Base-by-base conservation (phyloP, 2,113 vertebrate genomes). In the Colaptes auratus region DNA sequence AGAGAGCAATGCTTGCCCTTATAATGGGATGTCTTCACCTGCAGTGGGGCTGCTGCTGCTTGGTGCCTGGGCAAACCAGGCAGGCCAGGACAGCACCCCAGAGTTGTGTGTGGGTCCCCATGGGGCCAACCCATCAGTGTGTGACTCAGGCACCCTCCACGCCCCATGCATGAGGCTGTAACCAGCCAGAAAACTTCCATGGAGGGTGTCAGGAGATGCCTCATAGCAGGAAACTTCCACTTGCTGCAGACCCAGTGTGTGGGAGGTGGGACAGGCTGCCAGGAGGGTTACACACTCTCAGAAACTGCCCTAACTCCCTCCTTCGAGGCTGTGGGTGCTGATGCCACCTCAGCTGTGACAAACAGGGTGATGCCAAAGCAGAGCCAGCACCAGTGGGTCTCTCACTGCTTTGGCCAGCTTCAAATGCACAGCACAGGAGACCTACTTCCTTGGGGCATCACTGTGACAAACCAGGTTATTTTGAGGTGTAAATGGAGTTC, bases 81-180 rank as follows among this genome's bases (percentile, higher is more conserved):
- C n/a, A 12, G 33, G 19, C 12, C 66, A 59, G 55, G 70, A 66
- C 0, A 2, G 65, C 65, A 53, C 25, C 33, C 15, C 0, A 0
- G 33, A 61, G 55, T 42, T 71, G 46, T 23, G n/a, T 77, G 59
- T 0, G 0, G 48, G 59, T 86, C 86, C 55, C 74, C 7, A 1
- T 0, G 0, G 55, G 88, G 82, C 86, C 1, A 0, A 86, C 82
- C 27, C 0, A 0, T 74, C 87, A 65, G 50, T 1, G 0, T 66
- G 73, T 95, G 96, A 94, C 70, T 96, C 90, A 82, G 46, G 72
- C 56, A 73, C 3, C 0, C 75, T 88, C 86, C 88, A 81, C 80
- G 0, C 93, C 92, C 96, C 21, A 0, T 2, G 2, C 5, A 10
- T 73, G 80, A 58, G 76, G 64, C 88, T 75, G 50, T 39, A 48